Percentiles rank a stretch among this genome's conserved stretches.
These are phyloP conservation scores for Troglohyphantes excavatus DNA, from an alignment of 2,888 invertebrate genomes.

Conservation along the genomic window DNA sequence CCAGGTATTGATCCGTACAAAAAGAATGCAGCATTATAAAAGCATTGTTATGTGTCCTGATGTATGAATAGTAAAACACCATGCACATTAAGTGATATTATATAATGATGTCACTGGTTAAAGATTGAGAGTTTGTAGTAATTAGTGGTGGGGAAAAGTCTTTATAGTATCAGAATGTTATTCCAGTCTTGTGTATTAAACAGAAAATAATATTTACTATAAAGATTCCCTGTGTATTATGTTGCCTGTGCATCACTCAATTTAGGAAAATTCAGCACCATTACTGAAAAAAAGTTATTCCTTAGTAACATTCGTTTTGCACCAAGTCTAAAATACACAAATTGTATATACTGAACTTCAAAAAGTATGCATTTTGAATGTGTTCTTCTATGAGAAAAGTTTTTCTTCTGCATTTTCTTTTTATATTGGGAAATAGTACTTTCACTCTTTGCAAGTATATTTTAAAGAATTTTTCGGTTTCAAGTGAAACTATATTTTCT, in stretches of 20 bases:
- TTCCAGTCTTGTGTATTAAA: not conserved
- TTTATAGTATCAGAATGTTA: not conserved
- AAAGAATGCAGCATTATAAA: not conserved
- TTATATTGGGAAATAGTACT: not conserved
- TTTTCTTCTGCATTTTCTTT: not conserved
- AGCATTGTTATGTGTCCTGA: not conserved
- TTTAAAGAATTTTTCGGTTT: not conserved
- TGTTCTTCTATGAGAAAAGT: not conserved
- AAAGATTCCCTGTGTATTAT: not conserved
- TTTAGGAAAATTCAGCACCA: not conserved
- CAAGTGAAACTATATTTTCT: not conserved
- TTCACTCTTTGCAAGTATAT: not conserved
- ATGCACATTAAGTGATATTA: not conserved
- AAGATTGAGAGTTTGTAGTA: not conserved
- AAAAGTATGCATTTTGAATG: not conserved
- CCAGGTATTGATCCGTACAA: not conserved
- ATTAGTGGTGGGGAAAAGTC: not conserved
- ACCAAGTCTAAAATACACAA: not conserved
- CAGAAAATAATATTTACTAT: not conserved
- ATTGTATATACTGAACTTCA: not conserved
- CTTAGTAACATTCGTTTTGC: not conserved
- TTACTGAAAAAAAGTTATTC: not conserved
- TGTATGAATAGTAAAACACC: constrained; percentile 1
- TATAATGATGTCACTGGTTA: not conserved
- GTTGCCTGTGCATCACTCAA: not conserved